Conservation (phyloP, 2,888 invertebrate species). For the Drosophila mimica region DNA sequence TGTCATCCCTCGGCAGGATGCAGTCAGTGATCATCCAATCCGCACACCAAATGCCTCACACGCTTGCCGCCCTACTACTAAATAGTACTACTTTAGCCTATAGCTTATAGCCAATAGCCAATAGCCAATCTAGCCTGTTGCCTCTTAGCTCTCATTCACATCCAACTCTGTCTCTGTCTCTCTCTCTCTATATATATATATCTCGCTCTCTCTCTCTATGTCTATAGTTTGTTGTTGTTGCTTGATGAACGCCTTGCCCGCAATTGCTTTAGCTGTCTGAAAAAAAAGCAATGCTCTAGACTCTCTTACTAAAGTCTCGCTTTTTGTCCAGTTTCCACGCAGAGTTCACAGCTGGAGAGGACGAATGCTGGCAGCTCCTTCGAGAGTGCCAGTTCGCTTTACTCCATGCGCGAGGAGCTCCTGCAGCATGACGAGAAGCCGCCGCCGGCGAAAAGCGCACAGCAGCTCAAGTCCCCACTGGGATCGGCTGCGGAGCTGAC, state of each 20-base stretch:
- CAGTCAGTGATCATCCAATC: constrained; percentile 35
- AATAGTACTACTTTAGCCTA: constrained; percentile 27
- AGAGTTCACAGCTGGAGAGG: constrained; percentile 86
- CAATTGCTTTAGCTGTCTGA: constrained; percentile 70
- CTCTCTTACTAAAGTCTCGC: background rate
- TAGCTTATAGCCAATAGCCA: constrained; percentile 17
- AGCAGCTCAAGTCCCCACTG: constrained; percentile 62
- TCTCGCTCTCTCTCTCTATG: background rate
- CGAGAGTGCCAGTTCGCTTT: constrained; percentile 93
- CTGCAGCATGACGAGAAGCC: constrained; percentile 84
- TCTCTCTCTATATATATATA: background rate
- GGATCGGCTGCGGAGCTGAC: constrained; percentile 58
- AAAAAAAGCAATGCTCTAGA: background rate
- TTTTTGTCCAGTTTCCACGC: constrained; percentile 81
- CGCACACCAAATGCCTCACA: constrained; percentile 18
- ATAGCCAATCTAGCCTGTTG: constrained; percentile 21
- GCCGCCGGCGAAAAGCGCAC: constrained; percentile 12
- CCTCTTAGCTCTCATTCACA: constrained; percentile 60
- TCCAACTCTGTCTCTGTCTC: constrained; percentile 47
- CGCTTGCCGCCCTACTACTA: constrained; percentile 31
- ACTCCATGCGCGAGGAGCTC: constrained; percentile 91
- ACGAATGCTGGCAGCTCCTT: constrained; percentile 93
- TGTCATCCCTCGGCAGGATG: constrained; percentile 22
- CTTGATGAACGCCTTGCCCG: constrained; percentile 83
- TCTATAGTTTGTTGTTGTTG: constrained; percentile 83